phyloP scores from a whole-genome alignment of 23 tunicate species.

The Corella eumyota region DNA sequence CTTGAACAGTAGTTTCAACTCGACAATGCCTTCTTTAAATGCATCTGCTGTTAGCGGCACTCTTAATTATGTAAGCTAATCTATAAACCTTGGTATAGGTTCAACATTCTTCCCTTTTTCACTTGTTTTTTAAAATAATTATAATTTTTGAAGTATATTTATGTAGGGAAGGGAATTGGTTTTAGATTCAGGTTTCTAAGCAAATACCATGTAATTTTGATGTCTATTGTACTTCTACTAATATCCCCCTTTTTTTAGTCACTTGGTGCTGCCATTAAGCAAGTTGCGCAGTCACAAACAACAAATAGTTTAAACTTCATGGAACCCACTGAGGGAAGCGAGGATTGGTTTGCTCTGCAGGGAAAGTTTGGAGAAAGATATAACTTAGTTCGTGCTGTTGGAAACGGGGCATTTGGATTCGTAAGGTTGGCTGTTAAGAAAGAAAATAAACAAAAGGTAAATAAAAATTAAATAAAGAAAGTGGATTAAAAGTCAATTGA shows the following conservation, averaged over 20 bases:
- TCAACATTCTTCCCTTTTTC: too few species aligned
- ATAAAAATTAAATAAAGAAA: too few species aligned
- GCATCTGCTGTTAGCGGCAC: constrained; percentile 44
- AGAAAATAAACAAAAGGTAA: constrained; percentile 39
- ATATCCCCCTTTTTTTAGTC: constrained; percentile 31
- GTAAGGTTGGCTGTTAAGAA: constrained; percentile 33
- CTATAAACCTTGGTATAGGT: background rate
- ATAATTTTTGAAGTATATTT: too few species aligned
- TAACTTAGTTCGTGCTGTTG: constrained; percentile 27
- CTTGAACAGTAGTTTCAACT: constrained; percentile 28
- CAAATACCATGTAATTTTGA: too few species aligned
- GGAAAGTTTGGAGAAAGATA: constrained; percentile 45
- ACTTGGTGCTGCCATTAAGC: constrained; percentile 47
- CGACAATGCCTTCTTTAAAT: constrained; percentile 58
- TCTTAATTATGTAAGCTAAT: constrained; percentile 29
- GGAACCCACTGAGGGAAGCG: constrained; percentile 29
- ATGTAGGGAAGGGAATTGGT: too few species aligned
- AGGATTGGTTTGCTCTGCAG: constrained; percentile 51
- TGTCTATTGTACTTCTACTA: too few species aligned
- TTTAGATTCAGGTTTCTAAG: too few species aligned
- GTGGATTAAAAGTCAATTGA: too few species aligned
- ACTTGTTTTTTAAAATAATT: background rate
- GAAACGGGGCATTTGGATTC: constrained; percentile 74
- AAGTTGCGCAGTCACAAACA: constrained; percentile 25
- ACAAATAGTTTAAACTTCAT: constrained; percentile 4